Base-by-base conservation (phyloP, 2,888 invertebrate genomes). In the Papilio gigon region DNA sequence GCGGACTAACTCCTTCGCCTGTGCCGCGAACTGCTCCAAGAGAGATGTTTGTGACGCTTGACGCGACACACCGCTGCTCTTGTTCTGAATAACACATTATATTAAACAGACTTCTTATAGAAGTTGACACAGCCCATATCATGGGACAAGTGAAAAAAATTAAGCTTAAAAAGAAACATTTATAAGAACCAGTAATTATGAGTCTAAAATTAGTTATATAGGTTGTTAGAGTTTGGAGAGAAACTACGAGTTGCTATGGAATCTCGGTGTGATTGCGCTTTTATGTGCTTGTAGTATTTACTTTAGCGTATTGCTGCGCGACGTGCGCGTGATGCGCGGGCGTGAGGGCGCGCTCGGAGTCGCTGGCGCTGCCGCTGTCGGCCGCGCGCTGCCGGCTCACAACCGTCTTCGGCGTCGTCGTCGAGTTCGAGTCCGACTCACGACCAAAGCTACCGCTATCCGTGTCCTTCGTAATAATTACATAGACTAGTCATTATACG, bases 1-100 rank as follows among this genome's bases (percentile, higher is more conserved):
- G 60, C 95, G 93, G 1, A 98, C 97, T 68, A 98, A 87, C 77
- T 97, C 98, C 84, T 97, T 97, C 12, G 98, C 98, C 80, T 97
- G 97, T 0, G 94, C 94, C 4, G 98, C 95, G 80, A 98, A 95
- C 78, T 97, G 97, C 84, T 98, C 98, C 76, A 98, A 94, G 1
- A 98, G 86, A 0, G 97, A 98, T 0, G 96, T 94, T 79, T 97
- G 97, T 0, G 97, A 97, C 1, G 95, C 95, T 83, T 97, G 97
- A 2, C 97, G 93, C 1, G 94, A 93, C 0, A 92, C 92, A 17
- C 91, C 90, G 56, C 85, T 83, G 65, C 80, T 84, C 22, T 81
- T 76, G 69, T 86, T 86, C 90, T 90, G 76, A 20, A 77, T 77
- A 30, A 50, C 12, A 63, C 0, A 9, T 44, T 5, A 25, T 6